phyloP scores from a whole-genome alignment of 1,140 invertebrate species.

The Araneus ventricosus region DNA sequence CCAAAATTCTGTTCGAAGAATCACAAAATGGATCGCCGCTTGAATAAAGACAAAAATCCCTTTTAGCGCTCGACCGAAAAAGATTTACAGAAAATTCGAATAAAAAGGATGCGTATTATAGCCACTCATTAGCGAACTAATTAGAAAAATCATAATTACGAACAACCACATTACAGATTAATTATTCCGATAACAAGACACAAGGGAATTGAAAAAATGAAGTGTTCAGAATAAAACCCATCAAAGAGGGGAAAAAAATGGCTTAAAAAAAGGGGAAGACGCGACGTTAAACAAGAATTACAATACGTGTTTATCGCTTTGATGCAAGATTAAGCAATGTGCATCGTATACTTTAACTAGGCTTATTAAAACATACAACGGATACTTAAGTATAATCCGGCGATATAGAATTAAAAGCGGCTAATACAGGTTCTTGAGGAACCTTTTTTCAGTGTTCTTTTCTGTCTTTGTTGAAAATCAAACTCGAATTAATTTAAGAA shows the following conservation, averaged over 20 bases:
- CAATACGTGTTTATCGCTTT: not conserved
- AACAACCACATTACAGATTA: slow-evolving; percentile 65
- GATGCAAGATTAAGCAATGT: slow-evolving; percentile 35
- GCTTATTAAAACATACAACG: slow-evolving; percentile 41
- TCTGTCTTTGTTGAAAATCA: slow-evolving; percentile 8
- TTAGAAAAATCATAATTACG: slow-evolving; percentile 48
- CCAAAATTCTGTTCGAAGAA: too few relatives aligned
- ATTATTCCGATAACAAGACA: slow-evolving; percentile 39
- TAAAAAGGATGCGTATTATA: slow-evolving; percentile 4
- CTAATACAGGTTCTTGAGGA: not conserved
- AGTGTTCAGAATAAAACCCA: not conserved
- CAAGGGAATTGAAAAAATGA: not conserved
- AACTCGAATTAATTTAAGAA: slow-evolving; percentile 28
- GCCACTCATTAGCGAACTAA: slow-evolving; percentile 44
- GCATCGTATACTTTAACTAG: not conserved
- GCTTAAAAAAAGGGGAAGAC: not conserved
- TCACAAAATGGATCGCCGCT: not conserved
- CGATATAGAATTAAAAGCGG: not conserved
- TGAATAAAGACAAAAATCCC: not conserved
- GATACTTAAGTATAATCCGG: not conserved
- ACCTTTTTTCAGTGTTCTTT: not conserved
- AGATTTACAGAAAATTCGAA: not conserved
- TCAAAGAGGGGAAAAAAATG: not conserved
- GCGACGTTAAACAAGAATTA: not conserved
- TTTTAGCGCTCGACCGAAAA: not conserved